phyloP scores from a whole-genome alignment of 1,140 invertebrate genomes.

The Drosophila equinoxialis region DNA sequence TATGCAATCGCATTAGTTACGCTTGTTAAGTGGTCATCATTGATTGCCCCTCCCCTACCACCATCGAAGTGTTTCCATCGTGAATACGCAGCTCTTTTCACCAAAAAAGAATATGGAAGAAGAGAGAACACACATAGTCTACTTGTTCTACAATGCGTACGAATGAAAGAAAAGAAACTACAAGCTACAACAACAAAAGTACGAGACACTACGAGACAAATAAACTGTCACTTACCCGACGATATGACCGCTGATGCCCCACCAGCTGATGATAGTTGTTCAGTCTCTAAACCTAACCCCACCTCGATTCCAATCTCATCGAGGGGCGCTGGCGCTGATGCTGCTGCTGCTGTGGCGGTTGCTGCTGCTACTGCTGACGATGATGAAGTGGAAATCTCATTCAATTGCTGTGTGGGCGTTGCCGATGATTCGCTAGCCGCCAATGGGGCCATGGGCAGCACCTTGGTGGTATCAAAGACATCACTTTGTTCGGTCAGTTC shows the following conservation, averaged over 20 bases:
- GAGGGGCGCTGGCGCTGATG: conserved; percentile 1
- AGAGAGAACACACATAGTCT: not conserved
- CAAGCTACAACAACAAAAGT: not conserved
- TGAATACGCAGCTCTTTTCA: conserved; percentile 7
- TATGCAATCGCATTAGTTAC: not conserved
- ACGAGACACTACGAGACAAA: not conserved
- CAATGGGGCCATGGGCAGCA: conserved; percentile 67
- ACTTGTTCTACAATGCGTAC: not conserved
- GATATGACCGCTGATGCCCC: conserved; percentile 33
- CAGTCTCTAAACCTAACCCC: conserved; percentile 34
- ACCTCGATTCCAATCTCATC: conserved; percentile 28
- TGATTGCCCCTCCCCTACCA: not conserved
- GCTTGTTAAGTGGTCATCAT: conserved; percentile 6
- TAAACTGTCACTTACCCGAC: conserved; percentile 50
- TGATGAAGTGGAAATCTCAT: conserved; percentile 37
- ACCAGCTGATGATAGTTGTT: not conserved
- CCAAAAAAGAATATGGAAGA: not conserved
- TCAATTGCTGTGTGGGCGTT: conserved; percentile 70
- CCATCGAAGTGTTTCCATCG: not conserved
- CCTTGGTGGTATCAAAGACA: conserved; percentile 78
- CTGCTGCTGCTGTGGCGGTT: conserved; percentile 13
- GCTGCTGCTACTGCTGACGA: conserved; percentile 6
- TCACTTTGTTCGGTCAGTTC: conserved; percentile 75
- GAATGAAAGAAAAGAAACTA: not conserved
- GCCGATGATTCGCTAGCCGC: conserved; percentile 71